Evolutionary conservation across 64 coral and sea anemone genomes (phyloP), one percentile per base, ranked within the genome.

Genomic region (Porites australiensis): DNA sequence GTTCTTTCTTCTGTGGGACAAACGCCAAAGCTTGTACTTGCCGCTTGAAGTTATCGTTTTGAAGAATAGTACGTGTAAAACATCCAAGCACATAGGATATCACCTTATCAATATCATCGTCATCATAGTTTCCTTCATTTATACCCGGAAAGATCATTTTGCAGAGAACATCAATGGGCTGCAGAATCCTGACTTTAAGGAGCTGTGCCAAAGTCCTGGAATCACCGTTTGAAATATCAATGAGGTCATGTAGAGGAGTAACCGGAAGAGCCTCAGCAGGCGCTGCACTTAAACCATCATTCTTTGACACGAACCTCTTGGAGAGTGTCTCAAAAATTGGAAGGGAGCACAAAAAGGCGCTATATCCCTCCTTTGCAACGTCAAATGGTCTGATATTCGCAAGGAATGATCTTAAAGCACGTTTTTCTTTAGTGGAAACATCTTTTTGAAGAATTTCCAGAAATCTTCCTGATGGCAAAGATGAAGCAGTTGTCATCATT

Each of bases 311-410:
- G 77, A 92, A 92, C 13, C 55, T 72, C 23, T 64, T 84, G 65
- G 83, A 15, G 5, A 87, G 51, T 7, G 90, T 92, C 58, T 92
- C 82, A 58, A 92, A 92, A 61, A 92, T 14, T 4, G 90, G 90
- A 46, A 92, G 72, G 5, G 58, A 76, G 49, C 72, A 18, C 43
- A 92, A 13, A 27, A 92, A 47, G 62, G n/a, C n/a, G n/a, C 64
- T 49, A 47, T 68, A 44, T 45, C 87, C 82, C 18, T 19, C 67
- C 4, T 12, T 2, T 77, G 21, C 71, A 19, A 92, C 21, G 13
- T 16, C 13, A 5, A 11, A 3, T n/a, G 3, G n/a, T 20, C 68
- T 57, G 8, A 50, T 22, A 46, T 75, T 72, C 5, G 82, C 71
- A 12, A 92, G 57, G 46, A 92, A 92, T n/a, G 58, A 16, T 37